Evolutionary conservation across 2,113 vertebrate species (phyloP).

Genomic region (Brachirus orientalis): DNA sequence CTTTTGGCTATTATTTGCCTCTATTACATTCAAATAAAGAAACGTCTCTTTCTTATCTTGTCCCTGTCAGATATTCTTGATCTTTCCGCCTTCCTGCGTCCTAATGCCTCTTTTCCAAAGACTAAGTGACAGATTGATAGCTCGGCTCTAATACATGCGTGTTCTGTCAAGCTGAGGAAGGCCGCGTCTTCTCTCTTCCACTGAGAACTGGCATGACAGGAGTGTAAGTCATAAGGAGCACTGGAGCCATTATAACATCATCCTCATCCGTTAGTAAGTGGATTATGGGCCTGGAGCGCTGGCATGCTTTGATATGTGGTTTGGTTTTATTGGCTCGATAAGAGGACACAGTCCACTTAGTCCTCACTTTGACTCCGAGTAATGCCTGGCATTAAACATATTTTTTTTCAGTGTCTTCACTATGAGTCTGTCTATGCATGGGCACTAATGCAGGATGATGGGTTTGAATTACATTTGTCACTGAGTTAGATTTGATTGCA

Average conservation of each 20-base stretch:
- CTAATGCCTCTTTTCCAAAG: slow-evolving; percentile 50
- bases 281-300: slow-evolving; percentile 71
- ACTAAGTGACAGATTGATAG: slow-evolving; percentile 75
- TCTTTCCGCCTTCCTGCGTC: slow-evolving; percentile 45
- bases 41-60: slow-evolving; percentile 55
- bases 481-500: slow-evolving; percentile 70
- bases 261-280: slow-evolving; percentile 76
- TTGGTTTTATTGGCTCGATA: slow-evolving; percentile 77
- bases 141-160: slow-evolving; percentile 55
- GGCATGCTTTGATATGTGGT: slow-evolving; percentile 75
- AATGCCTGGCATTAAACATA: slow-evolving; percentile 67
- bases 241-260: slow-evolving; percentile 72
- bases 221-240: slow-evolving; percentile 67
- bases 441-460: slow-evolving; percentile 72
- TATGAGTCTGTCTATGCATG: slow-evolving; percentile 51
- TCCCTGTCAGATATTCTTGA: slow-evolving; percentile 42
- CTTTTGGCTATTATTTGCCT: slow-evolving; percentile 27
- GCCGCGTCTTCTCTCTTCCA: slow-evolving; percentile 59
- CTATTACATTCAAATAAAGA: slow-evolving; percentile 41
- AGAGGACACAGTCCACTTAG: slow-evolving; percentile 76
- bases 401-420: slow-evolving; percentile 48
- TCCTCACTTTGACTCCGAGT: slow-evolving; percentile 73
- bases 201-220: slow-evolving; percentile 64
- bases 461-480: slow-evolving; percentile 71
- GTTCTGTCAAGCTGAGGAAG: slow-evolving; percentile 62